Evolutionary conservation across 92 coral and sea anemone genomes (phyloP).

Genomic region (Epizoanthus ramosus): DNA sequence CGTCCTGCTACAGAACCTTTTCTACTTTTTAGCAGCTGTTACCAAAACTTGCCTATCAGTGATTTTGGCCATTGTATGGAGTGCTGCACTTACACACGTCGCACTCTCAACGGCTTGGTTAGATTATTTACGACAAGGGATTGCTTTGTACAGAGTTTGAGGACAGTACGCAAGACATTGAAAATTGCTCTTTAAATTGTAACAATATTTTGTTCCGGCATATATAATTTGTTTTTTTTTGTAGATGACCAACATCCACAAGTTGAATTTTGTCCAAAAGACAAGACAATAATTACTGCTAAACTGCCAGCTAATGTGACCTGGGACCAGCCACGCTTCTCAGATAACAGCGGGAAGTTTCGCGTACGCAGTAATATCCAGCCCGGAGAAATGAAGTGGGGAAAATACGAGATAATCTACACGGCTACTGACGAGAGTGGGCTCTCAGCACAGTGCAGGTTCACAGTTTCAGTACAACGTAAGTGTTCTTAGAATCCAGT

Average conservation of each 20-base stretch:
- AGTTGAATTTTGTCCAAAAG: neutral
- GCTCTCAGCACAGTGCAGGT: neutral
- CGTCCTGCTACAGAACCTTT: no score
- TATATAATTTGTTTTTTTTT: no score
- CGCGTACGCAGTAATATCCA: neutral
- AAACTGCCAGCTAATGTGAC: neutral
- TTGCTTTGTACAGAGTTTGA: no score
- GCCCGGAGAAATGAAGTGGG: neutral
- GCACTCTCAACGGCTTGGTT: no score
- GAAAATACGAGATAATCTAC: neutral
- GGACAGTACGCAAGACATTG: no score
- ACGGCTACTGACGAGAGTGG: neutral
- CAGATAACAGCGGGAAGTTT: neutral
- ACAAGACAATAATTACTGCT: neutral
- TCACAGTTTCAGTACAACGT: conserved; percentile 23
- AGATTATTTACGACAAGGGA: no score
- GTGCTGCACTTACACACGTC: no score
- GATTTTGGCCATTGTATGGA: no score
- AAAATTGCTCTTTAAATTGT: neutral
- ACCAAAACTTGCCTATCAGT: no score
- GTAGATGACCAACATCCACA: neutral
- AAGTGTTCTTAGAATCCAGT: neutral
- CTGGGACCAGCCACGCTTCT: neutral
- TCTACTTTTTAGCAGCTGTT: no score
- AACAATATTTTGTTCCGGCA: no score